These are phyloP conservation scores for Sylvia atricapilla DNA, from an alignment of 2,113 vertebrate genomes.

Conservation along the genomic window DNA sequence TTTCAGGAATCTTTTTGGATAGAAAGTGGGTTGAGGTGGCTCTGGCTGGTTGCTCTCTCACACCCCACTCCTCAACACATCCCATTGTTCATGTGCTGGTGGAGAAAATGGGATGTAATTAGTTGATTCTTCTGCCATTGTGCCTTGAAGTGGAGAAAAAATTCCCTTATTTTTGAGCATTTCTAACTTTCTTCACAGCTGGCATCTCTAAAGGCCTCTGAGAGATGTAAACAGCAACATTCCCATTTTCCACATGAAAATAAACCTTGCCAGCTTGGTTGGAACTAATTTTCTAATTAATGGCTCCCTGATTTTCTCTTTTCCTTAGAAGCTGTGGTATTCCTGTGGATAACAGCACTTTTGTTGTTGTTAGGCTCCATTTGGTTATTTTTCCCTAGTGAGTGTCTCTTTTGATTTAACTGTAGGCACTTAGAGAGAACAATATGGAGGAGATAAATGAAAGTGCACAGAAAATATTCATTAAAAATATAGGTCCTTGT, in stretches of 20 bases:
- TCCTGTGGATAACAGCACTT: background rate
- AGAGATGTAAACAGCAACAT: background rate
- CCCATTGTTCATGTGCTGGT: rapidly evolving
- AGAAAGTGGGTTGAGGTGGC: background rate
- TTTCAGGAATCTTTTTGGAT: background rate
- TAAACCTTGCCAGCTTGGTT: background rate
- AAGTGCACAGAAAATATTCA: background rate
- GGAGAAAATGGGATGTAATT: background rate
- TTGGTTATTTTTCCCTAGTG: background rate
- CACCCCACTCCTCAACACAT: background rate
- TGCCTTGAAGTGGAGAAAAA: background rate
- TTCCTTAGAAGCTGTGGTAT: background rate
- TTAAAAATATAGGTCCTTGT: background rate
- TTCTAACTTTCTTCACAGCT: background rate
- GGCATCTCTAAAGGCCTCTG: background rate
- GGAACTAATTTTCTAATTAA: conserved; percentile 28
- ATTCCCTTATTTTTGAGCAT: background rate
- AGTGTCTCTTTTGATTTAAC: conserved; percentile 11
- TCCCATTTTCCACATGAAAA: background rate
- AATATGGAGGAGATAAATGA: background rate
- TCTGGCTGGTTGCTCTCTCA: background rate
- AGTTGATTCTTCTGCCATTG: background rate
- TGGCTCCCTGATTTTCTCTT: background rate
- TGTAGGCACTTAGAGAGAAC: background rate
- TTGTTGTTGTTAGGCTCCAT: background rate